Evolutionary conservation across 2,888 invertebrate species (phyloP).

Genomic region (Loripinus fragilis): DNA sequence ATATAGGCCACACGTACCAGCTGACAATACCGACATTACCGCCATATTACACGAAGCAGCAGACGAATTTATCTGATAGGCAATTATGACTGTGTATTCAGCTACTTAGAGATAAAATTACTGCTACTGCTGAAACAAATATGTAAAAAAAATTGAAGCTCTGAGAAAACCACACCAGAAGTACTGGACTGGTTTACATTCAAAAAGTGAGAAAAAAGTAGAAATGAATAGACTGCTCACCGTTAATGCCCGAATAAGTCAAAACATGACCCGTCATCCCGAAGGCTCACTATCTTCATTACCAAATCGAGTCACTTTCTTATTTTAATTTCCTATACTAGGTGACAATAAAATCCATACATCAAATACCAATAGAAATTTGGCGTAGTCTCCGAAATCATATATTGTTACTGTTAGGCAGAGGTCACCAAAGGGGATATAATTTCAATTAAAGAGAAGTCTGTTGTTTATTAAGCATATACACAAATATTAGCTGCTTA

Average conservation of each 20-base stretch:
- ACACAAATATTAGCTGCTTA: slow-evolving; percentile 65
- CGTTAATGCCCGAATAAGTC: slow-evolving; percentile 26
- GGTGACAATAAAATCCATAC: slow-evolving; percentile 68
- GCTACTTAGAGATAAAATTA: slow-evolving; percentile 16
- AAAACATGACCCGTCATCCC: slow-evolving; percentile 36
- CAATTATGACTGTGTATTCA: slow-evolving; percentile 15
- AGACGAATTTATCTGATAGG: slow-evolving; percentile 16
- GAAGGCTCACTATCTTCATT: slow-evolving; percentile 62
- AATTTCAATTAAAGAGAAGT: slow-evolving; percentile 65
- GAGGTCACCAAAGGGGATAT: slow-evolving; percentile 69
- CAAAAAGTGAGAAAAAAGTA: background rate
- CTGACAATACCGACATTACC: slow-evolving; percentile 20
- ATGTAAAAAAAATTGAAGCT: background rate
- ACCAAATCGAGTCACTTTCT: slow-evolving; percentile 70
- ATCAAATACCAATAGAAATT: slow-evolving; percentile 73
- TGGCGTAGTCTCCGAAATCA: slow-evolving; percentile 68
- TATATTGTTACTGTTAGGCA: slow-evolving; percentile 62
- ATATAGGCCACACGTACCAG: slow-evolving; percentile 14
- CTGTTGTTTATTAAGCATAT: slow-evolving; percentile 68
- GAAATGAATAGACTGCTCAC: slow-evolving; percentile 11
- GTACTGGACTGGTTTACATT: background rate
- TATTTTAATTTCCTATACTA: slow-evolving; percentile 70
- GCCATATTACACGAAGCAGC: slow-evolving; percentile 26
- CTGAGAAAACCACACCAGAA: background rate
- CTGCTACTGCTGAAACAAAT: slow-evolving; percentile 7